Percentiles rank a stretch among this genome's conserved stretches.
phyloP scores from a whole-genome alignment of 2,113 vertebrate genomes.

The Clarias macrocephalus region DNA sequence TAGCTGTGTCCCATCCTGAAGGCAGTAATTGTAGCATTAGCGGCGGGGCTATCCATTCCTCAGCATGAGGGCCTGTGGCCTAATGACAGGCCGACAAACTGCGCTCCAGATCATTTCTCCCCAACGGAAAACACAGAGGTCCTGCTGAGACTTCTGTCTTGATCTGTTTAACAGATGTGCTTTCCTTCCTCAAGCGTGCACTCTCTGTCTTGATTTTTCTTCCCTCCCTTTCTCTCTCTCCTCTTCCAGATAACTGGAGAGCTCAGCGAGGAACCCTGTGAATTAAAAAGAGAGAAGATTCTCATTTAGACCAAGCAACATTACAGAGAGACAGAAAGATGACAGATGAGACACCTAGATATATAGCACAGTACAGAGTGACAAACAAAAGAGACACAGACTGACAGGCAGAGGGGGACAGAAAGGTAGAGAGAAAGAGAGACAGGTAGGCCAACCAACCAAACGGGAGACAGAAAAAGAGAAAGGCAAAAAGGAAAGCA shows the following conservation, averaged over 20 bases:
- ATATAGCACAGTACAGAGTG: not conserved
- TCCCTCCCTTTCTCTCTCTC: slow-evolving; percentile 36
- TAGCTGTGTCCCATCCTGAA: slow-evolving; percentile 43
- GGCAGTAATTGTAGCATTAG: slow-evolving; percentile 47
- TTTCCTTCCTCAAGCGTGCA: slow-evolving; percentile 37
- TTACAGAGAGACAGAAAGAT: not conserved
- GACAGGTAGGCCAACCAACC: not conserved
- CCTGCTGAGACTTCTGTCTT: slow-evolving; percentile 45
- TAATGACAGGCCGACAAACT: slow-evolving; percentile 63
- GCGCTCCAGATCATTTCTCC: slow-evolving; percentile 47
- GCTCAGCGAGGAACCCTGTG: slow-evolving; percentile 64
- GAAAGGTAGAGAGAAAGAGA: not conserved
- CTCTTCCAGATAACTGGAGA: slow-evolving; percentile 33
- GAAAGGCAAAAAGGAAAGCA: not conserved
- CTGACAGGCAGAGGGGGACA: not conserved
- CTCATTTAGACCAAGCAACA: not conserved
- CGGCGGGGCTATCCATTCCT: slow-evolving; percentile 62
- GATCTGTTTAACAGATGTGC: slow-evolving; percentile 56
- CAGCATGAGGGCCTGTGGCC: slow-evolving; percentile 63
- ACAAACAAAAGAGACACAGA: not conserved
- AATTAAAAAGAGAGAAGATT: slow-evolving; percentile 47
- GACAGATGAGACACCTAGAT: not conserved
- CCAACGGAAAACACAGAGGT: slow-evolving; percentile 32
- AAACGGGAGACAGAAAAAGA: not conserved
- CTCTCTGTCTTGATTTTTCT: slow-evolving; percentile 46